Evolutionary conservation across 2,888 invertebrate species (phyloP).

Genomic region (Saturnia japonica): DNA sequence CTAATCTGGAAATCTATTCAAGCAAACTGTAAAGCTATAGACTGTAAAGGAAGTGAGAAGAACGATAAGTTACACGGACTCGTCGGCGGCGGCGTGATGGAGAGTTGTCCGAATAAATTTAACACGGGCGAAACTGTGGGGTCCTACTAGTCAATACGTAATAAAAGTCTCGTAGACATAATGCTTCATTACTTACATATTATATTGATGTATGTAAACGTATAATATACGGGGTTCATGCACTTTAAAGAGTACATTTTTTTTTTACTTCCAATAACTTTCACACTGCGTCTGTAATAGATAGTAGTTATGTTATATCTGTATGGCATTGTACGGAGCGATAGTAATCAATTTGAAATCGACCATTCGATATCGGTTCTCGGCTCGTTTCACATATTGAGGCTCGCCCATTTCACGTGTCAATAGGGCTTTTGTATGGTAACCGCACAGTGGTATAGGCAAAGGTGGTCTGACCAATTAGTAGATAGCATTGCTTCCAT

Average conservation of each 20-base stretch:
- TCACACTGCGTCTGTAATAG: neutral
- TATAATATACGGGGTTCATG: no score
- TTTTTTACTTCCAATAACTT: neutral
- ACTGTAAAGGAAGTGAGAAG: no score
- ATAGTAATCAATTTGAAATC: conserved; percentile 52
- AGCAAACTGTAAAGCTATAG: no score
- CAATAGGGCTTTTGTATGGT: conserved; percentile 68
- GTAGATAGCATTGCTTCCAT: conserved; percentile 57
- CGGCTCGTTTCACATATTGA: conserved; percentile 53
- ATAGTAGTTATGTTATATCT: conserved; percentile 12
- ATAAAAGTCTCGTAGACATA: no score
- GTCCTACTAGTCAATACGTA: no score
- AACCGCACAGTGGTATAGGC: conserved; percentile 60
- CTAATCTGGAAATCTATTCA: no score
- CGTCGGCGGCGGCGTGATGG: no score
- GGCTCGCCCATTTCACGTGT: conserved; percentile 52
- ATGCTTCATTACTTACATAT: no score
- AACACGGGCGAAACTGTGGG: no score
- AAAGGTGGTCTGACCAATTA: conserved; percentile 70
- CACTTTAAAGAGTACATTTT: neutral
- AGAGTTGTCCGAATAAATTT: no score
- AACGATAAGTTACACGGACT: no score
- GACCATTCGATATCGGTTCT: conserved; percentile 36
- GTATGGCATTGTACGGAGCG: conserved; percentile 11
- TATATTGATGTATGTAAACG: no score